Base-by-base conservation (phyloP, 2,797 vertebrate species). In the Falco rusticolus region DNA sequence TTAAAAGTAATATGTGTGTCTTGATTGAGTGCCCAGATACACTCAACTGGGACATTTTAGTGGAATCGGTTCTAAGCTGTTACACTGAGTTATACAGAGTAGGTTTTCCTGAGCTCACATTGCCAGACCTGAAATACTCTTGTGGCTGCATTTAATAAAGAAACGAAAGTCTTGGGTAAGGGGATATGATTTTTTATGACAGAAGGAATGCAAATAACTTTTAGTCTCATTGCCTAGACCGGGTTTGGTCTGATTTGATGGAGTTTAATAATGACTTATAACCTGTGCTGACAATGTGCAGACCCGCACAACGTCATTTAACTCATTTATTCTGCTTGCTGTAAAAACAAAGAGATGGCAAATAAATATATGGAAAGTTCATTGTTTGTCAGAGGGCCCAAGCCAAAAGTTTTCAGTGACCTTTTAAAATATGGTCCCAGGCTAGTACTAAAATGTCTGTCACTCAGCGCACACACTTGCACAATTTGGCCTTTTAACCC, bases 241-340 rank as follows among this genome's bases (percentile, higher is more conserved):
- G 97, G 98, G 98, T 97, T 98, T 97, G 98, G 98, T 97, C 98
- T 98, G 98, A 98, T 98, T 98, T 98, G 98, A 98, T 98, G 99
- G 98, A 98, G 98, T 98, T 98, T 98, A 99, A 99, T 98, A 99
- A 98, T 99, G 99, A 99, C 99, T 99, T 99, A 99, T 99, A 99
- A 98, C 98, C 99, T 99, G 99, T 98, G 98, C 98, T 99, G 99
- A 99, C 98, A 98, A 98, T 99, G 98, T 98, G 98, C 99, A 99
- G 99, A 98, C 99, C 98, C 93, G 92, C 95, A 95, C 98, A 98
- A 98, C 98, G 99, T 99, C 99, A 99, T 98, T 98, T 97, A 97
- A 98, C 98, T 98, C 98, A 99, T 99, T 99, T 99, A 99, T 99
- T 98, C 98, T 98, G 98, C 94, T 96, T 96, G 98, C 99, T 99